Evolutionary conservation across 2,113 vertebrate genomes (phyloP).

Genomic region (Carettochelys insculpta): DNA sequence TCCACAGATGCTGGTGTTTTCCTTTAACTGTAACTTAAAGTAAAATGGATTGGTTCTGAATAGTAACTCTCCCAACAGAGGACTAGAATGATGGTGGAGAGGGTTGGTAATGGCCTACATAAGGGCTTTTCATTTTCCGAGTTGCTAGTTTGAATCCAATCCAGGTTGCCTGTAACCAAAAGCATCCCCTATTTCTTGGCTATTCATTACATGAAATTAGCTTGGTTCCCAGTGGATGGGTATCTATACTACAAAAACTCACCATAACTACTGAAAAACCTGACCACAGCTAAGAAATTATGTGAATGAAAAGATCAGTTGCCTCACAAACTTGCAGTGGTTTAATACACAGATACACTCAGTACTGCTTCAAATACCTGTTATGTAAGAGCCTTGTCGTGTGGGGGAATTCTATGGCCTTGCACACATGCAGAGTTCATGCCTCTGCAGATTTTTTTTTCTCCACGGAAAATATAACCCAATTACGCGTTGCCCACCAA

Average conservation of each 20-base stretch:
- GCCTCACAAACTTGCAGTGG: not conserved
- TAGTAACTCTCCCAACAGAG: not conserved
- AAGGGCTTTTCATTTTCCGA: not conserved
- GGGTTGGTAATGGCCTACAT: not conserved
- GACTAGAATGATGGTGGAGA: constrained; percentile 12
- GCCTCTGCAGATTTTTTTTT: no score
- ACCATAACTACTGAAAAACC: accelerated
- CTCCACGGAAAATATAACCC: no score
- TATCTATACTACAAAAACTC: not conserved
- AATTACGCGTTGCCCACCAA: no score
- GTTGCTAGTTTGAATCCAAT: not conserved
- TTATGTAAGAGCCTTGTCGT: not conserved
- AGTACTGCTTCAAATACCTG: not conserved
- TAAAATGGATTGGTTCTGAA: not conserved
- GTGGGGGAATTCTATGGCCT: no score
- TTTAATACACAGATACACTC: not conserved
- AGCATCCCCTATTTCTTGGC: not conserved
- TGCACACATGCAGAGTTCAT: no score
- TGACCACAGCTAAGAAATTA: not conserved
- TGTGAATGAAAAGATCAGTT: not conserved
- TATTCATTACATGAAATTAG: not conserved
- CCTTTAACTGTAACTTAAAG: not conserved
- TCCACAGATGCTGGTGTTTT: not conserved
- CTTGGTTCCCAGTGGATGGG: not conserved
- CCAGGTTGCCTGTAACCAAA: not conserved